A percentile compares a stretch with the other conserved stretches of the same genome.
Conservation (phyloP, 1,140 invertebrate genomes). For the Zaprionus taronus region DNA sequence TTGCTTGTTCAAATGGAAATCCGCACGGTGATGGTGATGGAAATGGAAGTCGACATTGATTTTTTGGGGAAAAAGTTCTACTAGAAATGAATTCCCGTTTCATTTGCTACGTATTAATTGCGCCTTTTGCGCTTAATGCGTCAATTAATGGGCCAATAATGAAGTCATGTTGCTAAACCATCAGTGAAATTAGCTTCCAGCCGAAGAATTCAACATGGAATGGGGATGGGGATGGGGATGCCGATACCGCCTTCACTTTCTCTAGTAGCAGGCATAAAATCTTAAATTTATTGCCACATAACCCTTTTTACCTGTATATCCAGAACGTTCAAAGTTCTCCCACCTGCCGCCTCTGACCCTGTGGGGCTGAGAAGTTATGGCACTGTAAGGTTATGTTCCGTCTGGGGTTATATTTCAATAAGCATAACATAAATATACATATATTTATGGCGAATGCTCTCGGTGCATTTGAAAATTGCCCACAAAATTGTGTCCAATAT, state of each 20-base stretch:
- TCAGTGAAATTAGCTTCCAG: conserved; percentile 16
- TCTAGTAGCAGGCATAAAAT: conserved; percentile 43
- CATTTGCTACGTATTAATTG: conserved; percentile 48
- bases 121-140: conserved; percentile 48
- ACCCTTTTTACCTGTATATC: conserved; percentile 53
- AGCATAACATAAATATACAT: conserved; percentile 67
- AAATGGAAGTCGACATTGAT: conserved; percentile 56
- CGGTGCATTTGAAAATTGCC: conserved; percentile 77
- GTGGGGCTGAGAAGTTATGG: background rate
- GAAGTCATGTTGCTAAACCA: conserved; percentile 33
- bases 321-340: background rate
- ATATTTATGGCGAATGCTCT: conserved; percentile 74
- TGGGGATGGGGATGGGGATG: background rate
- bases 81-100: conserved; percentile 14
- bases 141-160: conserved; percentile 61
- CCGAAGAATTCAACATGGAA: background rate
- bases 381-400: conserved; percentile 24
- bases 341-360: background rate
- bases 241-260: conserved; percentile 23
- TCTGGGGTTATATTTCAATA: conserved; percentile 64
- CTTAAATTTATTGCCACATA: conserved; percentile 45
- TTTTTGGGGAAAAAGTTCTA: conserved; percentile 52
- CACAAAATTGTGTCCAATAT: conserved; percentile 69
- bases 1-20: conserved; percentile 22
- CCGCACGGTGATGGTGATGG: conserved; percentile 12